phyloP scores from a whole-genome alignment of 2,888 invertebrate genomes.

The Lutraria lutraria region DNA sequence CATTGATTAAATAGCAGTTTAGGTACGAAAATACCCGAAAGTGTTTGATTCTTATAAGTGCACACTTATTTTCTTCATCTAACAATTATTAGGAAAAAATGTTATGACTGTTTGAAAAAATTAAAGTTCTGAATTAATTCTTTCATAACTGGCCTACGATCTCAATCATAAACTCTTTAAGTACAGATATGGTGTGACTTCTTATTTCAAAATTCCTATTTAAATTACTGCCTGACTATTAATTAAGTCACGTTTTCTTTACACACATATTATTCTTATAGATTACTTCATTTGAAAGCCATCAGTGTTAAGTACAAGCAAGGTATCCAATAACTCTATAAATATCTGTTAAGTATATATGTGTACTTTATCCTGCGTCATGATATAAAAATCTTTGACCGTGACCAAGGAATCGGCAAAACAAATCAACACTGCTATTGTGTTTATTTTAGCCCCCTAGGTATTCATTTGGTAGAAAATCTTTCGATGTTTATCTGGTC shows the following conservation, averaged over 20 bases:
- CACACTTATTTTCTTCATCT: too few relatives aligned
- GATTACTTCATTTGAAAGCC: background rate
- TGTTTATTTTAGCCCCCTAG: background rate
- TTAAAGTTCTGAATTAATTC: too few relatives aligned
- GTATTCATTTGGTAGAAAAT: background rate
- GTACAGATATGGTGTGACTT: too few relatives aligned
- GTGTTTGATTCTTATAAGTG: too few relatives aligned
- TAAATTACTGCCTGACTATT: background rate
- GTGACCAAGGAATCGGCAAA: conserved; percentile 38
- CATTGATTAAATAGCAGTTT: too few relatives aligned
- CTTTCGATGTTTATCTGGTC: conserved; percentile 4
- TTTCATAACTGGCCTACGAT: too few relatives aligned
- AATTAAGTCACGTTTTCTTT: conserved; percentile 27
- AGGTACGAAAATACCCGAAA: too few relatives aligned
- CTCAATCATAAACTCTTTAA: too few relatives aligned
- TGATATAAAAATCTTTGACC: background rate
- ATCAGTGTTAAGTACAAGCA: background rate
- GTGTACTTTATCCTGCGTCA: conserved; percentile 32
- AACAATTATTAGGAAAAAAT: too few relatives aligned
- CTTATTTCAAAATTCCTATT: too few relatives aligned
- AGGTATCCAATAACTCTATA: background rate
- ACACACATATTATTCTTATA: conserved; percentile 25
- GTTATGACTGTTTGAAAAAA: too few relatives aligned
- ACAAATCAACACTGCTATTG: conserved; percentile 32
- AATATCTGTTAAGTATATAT: background rate